Conservation (phyloP, 2,113 vertebrate genomes). For the Petromus typicus region DNA sequence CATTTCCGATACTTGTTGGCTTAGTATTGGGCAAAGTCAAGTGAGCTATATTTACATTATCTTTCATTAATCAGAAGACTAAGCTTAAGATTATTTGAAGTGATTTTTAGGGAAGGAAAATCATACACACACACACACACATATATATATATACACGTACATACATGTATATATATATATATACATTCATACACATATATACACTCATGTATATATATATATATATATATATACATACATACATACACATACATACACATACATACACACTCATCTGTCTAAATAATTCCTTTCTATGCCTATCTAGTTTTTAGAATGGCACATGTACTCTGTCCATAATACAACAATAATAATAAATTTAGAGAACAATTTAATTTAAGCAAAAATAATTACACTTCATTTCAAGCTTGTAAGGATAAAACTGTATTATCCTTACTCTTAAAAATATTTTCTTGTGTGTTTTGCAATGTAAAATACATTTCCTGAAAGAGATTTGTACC, state of each 20-base stretch:
- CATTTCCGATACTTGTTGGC: not conserved
- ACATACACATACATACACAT: not conserved
- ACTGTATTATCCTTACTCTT: not conserved
- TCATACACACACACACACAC: too few species aligned
- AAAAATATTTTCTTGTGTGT: not conserved
- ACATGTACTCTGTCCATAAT: not conserved
- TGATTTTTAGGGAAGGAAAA: not conserved
- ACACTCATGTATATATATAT: not conserved
- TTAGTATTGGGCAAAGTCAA: not conserved
- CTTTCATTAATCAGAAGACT: not conserved
- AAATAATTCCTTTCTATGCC: not conserved
- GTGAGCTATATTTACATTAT: not conserved
- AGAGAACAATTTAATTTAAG: not conserved
- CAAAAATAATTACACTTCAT: not conserved
- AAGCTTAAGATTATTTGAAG: not conserved
- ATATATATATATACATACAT: too few species aligned
- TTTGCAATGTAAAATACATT: not conserved
- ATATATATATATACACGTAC: too few species aligned
- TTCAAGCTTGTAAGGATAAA: conserved; percentile 29
- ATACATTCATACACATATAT: not conserved
- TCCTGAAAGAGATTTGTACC: not conserved
- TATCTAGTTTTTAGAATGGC: not conserved
- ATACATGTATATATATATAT: not conserved
- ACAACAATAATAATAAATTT: not conserved
- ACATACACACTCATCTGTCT: not conserved